These are phyloP conservation scores for Microcebus lehilahytsara DNA, from an alignment of 2,113 vertebrate genomes.

Conservation along the genomic window DNA sequence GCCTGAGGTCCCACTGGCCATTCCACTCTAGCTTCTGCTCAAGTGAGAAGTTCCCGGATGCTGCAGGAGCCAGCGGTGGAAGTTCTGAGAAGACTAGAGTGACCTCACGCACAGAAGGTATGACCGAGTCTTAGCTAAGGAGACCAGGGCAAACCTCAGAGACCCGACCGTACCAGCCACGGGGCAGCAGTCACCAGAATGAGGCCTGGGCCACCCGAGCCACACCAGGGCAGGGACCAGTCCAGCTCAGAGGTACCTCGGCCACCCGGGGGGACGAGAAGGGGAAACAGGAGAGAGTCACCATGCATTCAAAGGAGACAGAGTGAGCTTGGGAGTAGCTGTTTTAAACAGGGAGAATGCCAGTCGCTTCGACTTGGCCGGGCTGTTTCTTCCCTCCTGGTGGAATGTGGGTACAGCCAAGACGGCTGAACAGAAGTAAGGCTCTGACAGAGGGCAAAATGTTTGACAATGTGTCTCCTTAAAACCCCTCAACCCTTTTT, in stretches of 20 bases:
- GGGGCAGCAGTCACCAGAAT: not conserved
- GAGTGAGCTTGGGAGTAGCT: not conserved
- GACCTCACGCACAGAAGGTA: not conserved
- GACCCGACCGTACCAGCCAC: fast-evolving
- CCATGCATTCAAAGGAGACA: not conserved
- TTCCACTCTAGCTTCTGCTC: not conserved
- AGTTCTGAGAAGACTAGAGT: not conserved
- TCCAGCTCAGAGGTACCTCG: not conserved
- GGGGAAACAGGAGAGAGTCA: not conserved
- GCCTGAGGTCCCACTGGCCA: fast-evolving
- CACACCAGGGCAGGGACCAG: not conserved
- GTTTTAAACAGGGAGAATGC: not conserved
- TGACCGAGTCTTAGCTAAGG: not conserved
- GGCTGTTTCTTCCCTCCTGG: not conserved
- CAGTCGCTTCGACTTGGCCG: not conserved
- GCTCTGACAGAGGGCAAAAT: too few relatives aligned
- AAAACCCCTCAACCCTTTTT: too few relatives aligned
- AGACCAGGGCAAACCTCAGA: not conserved
- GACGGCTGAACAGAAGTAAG: too few relatives aligned
- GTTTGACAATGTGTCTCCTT: too few relatives aligned
- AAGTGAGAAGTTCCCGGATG: not conserved
- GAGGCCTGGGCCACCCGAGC: not conserved
- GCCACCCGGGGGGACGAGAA: not conserved
- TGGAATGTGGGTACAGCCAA: not conserved
- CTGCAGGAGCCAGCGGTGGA: not conserved